Base-by-base conservation (phyloP, 2,113 vertebrate genomes). In the Calypte anna region DNA sequence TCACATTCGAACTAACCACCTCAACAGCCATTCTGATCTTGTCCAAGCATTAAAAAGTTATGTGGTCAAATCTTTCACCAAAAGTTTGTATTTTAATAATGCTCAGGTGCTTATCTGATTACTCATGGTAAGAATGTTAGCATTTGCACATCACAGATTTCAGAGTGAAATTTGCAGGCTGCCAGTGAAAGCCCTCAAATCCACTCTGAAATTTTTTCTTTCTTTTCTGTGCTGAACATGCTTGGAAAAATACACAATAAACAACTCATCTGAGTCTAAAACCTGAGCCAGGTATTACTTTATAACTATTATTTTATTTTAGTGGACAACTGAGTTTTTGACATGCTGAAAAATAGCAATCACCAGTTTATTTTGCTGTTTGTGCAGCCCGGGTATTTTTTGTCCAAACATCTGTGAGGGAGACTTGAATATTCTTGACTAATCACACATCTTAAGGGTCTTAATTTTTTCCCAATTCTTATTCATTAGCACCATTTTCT, bases 11-110 rank as follows among this genome's bases (percentile, higher is more conserved):
- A 23, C 9, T 7, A 44, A 36, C 21, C 50, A 76, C 28, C 10
- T 8, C 36, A 17, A 53, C 0, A 0, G 10, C 16, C 25, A 9
- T 74, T 77, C 22, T 38, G 36, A 36, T 25, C 25, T 59, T 62
- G 12, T 18, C 36, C 33, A 61, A 8, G 30, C 4, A 3, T 23
- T 38, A 30, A 64, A 86, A 55, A 64, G 46, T 10, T 8, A 66
- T 8, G 2, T 50, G 21, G 22, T 46, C 63, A 80, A 63, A 74
- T 70, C 64, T 55, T 58, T 8, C 38, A 27, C 15, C 75, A n/a
- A 38, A 48, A 5, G 4, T 67, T 50, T 80, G 14, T 61, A 7
- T 75, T 63, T 43, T 75, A 33, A 10, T 22, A 6, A 12, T 44
- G 33, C 14, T 55, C 67, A 5, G 6, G 30, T 38, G 21, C 14